These are phyloP conservation scores for Cryptocephalus primarius DNA, from an alignment of 2,888 invertebrate genomes.

Conservation along the genomic window DNA sequence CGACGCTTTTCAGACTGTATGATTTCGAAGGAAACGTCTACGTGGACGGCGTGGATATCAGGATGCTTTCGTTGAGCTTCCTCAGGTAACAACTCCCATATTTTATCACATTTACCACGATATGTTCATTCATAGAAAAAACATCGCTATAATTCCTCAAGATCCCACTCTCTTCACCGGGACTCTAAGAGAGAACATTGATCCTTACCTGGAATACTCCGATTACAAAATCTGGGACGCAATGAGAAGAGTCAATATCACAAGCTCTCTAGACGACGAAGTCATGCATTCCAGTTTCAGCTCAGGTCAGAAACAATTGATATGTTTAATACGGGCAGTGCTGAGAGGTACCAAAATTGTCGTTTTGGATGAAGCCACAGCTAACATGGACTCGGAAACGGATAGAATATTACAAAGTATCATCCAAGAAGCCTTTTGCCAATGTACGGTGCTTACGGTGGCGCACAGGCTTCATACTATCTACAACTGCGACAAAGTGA, in stretches of 20 bases:
- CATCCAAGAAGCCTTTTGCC: slow-evolving; percentile 38
- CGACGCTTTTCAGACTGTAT: slow-evolving; percentile 5
- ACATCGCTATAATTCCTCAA: slow-evolving; percentile 41
- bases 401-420: slow-evolving; percentile 42
- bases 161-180: slow-evolving; percentile 42
- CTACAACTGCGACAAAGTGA: slow-evolving; percentile 42
- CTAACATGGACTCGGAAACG: slow-evolving; percentile 42
- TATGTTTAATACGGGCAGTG: slow-evolving; percentile 44
- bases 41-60: slow-evolving; percentile 7
- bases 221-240: slow-evolving; percentile 19
- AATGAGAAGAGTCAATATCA: slow-evolving; percentile 27
- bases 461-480: slow-evolving; percentile 37
- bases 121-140: slow-evolving; percentile 26
- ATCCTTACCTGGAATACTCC: slow-evolving; percentile 14
- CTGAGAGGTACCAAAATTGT: slow-evolving; percentile 38
- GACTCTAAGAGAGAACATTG: slow-evolving; percentile 37
- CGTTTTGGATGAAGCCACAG: slow-evolving; percentile 45
- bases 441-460: slow-evolving; percentile 43
- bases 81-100: slow-evolving; percentile 1
- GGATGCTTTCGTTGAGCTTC: slow-evolving; percentile 35
- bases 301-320: slow-evolving; percentile 43
- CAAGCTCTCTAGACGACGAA: slow-evolving; percentile 21
- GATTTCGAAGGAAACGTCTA: slow-evolving; percentile 4
- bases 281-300: slow-evolving; percentile 24
- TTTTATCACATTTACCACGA: too few relatives aligned